Conservation (phyloP, 1,140 invertebrate species). For the Heliconius hermathena region DNA sequence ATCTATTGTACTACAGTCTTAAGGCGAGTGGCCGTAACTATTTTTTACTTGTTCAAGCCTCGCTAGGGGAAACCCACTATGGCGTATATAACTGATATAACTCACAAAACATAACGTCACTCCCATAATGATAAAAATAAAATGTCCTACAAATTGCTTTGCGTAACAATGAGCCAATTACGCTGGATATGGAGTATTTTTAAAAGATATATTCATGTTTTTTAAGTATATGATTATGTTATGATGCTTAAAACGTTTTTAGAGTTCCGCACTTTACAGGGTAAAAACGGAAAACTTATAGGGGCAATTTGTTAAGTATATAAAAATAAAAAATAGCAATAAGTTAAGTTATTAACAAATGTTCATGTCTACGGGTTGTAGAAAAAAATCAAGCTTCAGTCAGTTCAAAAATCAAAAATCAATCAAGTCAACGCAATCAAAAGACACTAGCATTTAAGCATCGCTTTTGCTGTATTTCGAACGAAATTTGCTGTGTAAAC, state of each 20-base stretch:
- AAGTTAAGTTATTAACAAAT: too few species aligned
- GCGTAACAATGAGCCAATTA: slow-evolving; percentile 20
- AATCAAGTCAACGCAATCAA: too few species aligned
- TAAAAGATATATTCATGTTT: neutral
- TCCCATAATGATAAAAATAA: slow-evolving; percentile 16
- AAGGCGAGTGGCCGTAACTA: neutral
- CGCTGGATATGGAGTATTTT: neutral
- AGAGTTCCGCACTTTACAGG: too few species aligned
- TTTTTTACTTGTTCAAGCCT: neutral
- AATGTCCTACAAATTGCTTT: slow-evolving; percentile 14
- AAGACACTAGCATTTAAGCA: too few species aligned
- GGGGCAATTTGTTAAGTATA: too few species aligned
- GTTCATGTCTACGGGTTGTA: too few species aligned
- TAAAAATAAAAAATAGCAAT: too few species aligned
- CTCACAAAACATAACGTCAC: slow-evolving; percentile 17
- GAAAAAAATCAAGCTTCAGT: too few species aligned
- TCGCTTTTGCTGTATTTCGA: too few species aligned
- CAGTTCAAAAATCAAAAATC: too few species aligned
- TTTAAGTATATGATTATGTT: neutral
- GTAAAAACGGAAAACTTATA: too few species aligned
- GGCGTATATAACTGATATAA: neutral
- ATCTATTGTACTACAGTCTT: slow-evolving; percentile 2
- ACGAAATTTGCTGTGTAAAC: too few species aligned
- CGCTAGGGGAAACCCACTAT: slow-evolving; percentile 6
- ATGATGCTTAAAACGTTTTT: neutral